These are phyloP conservation scores for Pyxicephalus adspersus DNA, from an alignment of 2,113 vertebrate species.

Conservation along the genomic window DNA sequence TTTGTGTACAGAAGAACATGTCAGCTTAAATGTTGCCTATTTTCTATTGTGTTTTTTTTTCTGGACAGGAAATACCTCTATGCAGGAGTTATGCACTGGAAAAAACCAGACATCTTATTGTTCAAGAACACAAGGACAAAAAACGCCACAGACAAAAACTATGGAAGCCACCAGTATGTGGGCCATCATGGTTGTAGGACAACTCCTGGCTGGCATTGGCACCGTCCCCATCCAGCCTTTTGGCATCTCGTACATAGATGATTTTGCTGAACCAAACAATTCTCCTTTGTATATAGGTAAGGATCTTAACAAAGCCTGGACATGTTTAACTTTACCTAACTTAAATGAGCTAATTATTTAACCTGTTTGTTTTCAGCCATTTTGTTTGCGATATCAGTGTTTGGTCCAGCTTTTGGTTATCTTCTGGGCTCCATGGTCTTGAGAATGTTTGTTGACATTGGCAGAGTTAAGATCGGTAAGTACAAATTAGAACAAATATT, in stretches of 20 bases:
- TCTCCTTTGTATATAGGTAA: conserved; percentile 92
- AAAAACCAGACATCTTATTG: conserved; percentile 35
- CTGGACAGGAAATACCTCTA: conserved; percentile 71
- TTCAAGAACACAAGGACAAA: conserved; percentile 51
- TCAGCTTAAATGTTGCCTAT: background rate
- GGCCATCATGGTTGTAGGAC: conserved; percentile 87
- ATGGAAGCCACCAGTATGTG: conserved; percentile 80
- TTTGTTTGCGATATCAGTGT: conserved; percentile 88
- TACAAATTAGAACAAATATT: conserved; percentile 12
- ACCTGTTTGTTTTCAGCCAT: conserved; percentile 77
- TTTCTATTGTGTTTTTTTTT: background rate
- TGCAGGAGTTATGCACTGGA: conserved; percentile 67
- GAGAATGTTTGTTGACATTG: conserved; percentile 87
- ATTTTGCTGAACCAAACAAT: conserved; percentile 86
- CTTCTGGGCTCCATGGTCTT: conserved; percentile 86
- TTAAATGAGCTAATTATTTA: background rate
- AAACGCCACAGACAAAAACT: conserved; percentile 51
- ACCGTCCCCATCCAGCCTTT: conserved; percentile 96
- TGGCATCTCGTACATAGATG: conserved; percentile 93
- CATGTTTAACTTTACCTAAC: background rate
- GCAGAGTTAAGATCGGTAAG: conserved; percentile 76
- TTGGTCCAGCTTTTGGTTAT: conserved; percentile 90
- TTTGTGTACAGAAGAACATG: too few species aligned
- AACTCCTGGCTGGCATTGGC: conserved; percentile 89
- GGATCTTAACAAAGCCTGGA: conserved; percentile 12